phyloP scores from a whole-genome alignment of 92 coral and sea anemone genomes.

The Phenganax marumi region DNA sequence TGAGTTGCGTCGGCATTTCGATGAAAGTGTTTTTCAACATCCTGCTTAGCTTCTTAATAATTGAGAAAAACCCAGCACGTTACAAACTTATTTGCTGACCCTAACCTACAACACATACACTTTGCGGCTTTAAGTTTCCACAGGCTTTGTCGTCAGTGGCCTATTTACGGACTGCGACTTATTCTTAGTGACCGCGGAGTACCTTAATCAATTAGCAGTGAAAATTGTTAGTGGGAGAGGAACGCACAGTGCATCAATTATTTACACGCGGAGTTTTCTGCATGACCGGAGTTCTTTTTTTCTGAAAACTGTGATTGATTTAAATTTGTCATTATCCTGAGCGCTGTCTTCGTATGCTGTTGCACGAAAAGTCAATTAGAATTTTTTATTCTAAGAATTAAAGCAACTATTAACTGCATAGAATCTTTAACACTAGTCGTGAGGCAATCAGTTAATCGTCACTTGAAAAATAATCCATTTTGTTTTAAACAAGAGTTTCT shows the following conservation, averaged over 20 bases:
- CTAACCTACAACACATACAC: conserved; percentile 33
- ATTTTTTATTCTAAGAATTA: no score
- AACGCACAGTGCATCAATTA: conserved; percentile 6
- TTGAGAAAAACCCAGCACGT: conserved; percentile 5
- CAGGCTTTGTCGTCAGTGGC: background rate
- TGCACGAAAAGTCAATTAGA: no score
- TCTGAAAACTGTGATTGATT: no score
- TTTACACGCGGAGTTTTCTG: background rate
- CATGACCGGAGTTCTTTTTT: no score
- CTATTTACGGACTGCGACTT: background rate
- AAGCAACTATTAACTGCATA: no score
- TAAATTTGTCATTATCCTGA: no score
- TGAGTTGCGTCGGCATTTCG: conserved; percentile 27
- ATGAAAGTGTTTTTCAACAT: conserved; percentile 26
- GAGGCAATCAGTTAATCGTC: no score
- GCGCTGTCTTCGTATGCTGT: no score
- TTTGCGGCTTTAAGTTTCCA: conserved; percentile 26
- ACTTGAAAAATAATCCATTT: no score
- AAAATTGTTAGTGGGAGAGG: conserved; percentile 16
- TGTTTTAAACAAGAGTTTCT: no score
- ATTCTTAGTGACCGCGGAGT: conserved; percentile 23
- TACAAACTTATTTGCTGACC: conserved; percentile 15
- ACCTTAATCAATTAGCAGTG: conserved; percentile 22
- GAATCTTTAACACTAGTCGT: no score
- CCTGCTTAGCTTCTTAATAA: conserved; percentile 5